Evolutionary conservation across 1,140 invertebrate genomes (phyloP).

Genomic region (Papilio glaucus): DNA sequence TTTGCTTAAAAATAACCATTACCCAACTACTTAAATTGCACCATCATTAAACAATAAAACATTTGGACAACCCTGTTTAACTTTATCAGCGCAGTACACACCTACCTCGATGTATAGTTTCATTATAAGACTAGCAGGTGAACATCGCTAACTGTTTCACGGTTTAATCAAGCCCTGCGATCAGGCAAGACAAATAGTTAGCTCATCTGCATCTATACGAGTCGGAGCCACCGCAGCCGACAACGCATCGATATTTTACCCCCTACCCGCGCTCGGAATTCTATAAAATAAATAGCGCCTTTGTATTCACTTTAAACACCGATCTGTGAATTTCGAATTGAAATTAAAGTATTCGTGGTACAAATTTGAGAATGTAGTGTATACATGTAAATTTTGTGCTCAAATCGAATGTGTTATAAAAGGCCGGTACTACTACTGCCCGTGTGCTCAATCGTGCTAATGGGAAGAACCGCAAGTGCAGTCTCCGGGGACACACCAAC

Average conservation of each 20-base stretch:
- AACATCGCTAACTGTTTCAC: constrained; percentile 76
- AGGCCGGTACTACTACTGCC: constrained; percentile 39
- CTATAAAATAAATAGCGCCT: constrained; percentile 40
- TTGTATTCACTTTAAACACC: constrained; percentile 54
- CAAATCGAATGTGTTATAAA: constrained; percentile 40
- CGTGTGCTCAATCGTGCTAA: constrained; percentile 73
- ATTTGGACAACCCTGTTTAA: constrained; percentile 5
- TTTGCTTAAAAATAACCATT: constrained; percentile 53
- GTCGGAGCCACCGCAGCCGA: constrained; percentile 60
- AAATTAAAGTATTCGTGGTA: constrained; percentile 9
- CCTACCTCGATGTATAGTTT: constrained; percentile 38
- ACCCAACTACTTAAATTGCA: constrained; percentile 29
- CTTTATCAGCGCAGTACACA: constrained; percentile 29
- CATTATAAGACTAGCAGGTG: constrained; percentile 53
- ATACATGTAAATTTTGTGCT: constrained; percentile 36
- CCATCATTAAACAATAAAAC: constrained; percentile 17
- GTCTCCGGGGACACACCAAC: constrained; percentile 66
- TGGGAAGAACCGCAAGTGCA: constrained; percentile 73
- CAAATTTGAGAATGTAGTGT: constrained; percentile 32
- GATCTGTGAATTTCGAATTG: constrained; percentile 22
- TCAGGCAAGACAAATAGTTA: constrained; percentile 80
- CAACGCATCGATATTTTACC: constrained; percentile 63
- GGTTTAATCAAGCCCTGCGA: constrained; percentile 80
- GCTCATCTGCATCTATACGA: constrained; percentile 82
- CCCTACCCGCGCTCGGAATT: constrained; percentile 6